Conservation (phyloP, 2,888 invertebrate genomes). For the Clusia tigrina region DNA sequence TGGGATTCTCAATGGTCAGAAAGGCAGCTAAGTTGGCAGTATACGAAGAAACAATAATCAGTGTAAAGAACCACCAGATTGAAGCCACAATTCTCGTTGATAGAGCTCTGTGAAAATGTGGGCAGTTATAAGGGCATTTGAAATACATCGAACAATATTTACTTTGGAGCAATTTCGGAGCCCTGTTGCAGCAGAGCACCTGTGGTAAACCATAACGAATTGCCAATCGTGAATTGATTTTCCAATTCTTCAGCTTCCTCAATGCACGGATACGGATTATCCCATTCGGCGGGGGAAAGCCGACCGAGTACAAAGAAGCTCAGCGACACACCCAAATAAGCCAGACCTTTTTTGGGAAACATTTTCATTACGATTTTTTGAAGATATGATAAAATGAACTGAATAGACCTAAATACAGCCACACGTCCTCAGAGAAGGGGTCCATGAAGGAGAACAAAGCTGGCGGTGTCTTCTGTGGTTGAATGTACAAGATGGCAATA, state of each 20-base stretch:
- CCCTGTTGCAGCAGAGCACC: slow-evolving; percentile 88
- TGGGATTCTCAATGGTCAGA: slow-evolving; percentile 80
- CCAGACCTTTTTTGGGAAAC: slow-evolving; percentile 30
- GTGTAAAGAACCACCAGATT: slow-evolving; percentile 89
- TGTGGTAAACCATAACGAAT: slow-evolving; percentile 88
- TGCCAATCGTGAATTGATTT: slow-evolving; percentile 83
- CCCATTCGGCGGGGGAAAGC: slow-evolving; percentile 87
- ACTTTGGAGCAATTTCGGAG: slow-evolving; percentile 88
- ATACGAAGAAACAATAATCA: slow-evolving; percentile 81
- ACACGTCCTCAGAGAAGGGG: slow-evolving; percentile 85
- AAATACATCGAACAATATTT: slow-evolving; percentile 45
- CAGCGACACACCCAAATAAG: slow-evolving; percentile 59
- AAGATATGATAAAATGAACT: too few relatives aligned
- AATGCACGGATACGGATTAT: slow-evolving; percentile 84
- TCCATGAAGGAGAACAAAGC: slow-evolving; percentile 90
- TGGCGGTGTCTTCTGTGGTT: slow-evolving; percentile 84
- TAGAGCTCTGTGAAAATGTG: slow-evolving; percentile 71
- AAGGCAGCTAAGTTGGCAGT: slow-evolving; percentile 94
- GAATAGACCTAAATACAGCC: slow-evolving; percentile 87
- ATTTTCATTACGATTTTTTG: too few relatives aligned
- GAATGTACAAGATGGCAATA: slow-evolving; percentile 88
- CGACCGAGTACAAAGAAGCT: slow-evolving; percentile 82
- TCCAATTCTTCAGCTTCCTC: slow-evolving; percentile 83
- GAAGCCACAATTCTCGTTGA: slow-evolving; percentile 88
- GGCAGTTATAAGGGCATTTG: neutral